Evolutionary conservation across 2,888 invertebrate species (phyloP).

Genomic region (Meloe dianella): DNA sequence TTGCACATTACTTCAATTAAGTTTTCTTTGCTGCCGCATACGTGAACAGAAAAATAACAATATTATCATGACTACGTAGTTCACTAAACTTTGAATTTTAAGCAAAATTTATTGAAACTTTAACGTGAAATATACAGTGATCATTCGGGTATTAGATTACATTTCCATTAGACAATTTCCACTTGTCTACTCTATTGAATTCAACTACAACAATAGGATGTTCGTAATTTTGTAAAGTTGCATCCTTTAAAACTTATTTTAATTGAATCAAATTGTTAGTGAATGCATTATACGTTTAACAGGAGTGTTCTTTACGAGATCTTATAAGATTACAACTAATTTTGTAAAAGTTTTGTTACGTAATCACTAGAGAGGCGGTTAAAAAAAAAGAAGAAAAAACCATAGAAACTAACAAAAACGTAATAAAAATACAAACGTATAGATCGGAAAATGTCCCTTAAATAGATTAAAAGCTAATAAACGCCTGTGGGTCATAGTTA

Average conservation of each 20-base stretch:
- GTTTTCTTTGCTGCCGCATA: conserved; percentile 47
- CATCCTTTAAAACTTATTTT: conserved; percentile 15
- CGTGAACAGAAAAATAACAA: conserved; percentile 44
- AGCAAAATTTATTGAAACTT: no score
- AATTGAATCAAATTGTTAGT: conserved; percentile 18
- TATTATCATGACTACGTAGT: no score
- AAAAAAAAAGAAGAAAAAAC: neutral
- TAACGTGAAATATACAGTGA: no score
- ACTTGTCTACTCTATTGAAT: neutral
- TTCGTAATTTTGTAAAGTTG: conserved; percentile 2
- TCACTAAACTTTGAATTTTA: no score
- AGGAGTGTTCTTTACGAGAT: conserved; percentile 19
- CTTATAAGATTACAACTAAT: conserved; percentile 24
- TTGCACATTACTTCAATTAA: conserved; percentile 50
- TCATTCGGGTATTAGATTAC: neutral
- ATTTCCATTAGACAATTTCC: neutral
- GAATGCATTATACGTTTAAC: conserved; percentile 17
- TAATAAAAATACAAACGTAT: conserved; percentile 29
- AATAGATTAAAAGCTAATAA: conserved; percentile 38
- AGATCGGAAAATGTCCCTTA: conserved; percentile 30
- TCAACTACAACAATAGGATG: conserved; percentile 14
- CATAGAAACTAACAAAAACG: conserved; percentile 13
- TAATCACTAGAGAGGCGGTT: neutral
- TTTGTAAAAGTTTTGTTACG: neutral
- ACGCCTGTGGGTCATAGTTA: conserved; percentile 30